These are phyloP conservation scores for Dysidea cf. avara DNA, from an alignment of 37 sponge, comb jelly and placozoan genomes.

Conservation along the genomic window DNA sequence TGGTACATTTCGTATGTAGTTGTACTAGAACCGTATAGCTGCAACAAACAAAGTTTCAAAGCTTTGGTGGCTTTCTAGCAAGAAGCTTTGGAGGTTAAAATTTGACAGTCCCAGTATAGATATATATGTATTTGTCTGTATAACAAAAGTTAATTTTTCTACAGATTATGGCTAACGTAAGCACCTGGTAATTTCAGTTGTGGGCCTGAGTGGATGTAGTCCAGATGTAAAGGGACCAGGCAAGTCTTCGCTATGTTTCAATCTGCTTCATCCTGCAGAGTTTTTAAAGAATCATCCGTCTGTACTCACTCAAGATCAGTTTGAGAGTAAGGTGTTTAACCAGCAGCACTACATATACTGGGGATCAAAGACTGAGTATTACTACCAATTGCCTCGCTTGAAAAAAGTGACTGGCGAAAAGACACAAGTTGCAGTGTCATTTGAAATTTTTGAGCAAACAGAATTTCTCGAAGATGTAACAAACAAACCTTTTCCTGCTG, in stretches of 20 bases:
- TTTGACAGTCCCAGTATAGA: no score
- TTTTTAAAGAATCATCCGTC: constrained; percentile 52
- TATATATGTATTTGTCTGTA: no score
- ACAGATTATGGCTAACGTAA: not conserved
- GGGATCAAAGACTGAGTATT: constrained; percentile 23
- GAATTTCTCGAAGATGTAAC: constrained; percentile 67
- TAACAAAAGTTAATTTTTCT: not conserved
- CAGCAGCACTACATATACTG: constrained; percentile 63
- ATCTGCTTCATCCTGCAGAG: constrained; percentile 61
- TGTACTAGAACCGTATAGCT: no score
- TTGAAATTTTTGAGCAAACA: constrained; percentile 71
- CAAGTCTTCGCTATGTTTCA: constrained; percentile 73
- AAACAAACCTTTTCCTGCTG: constrained; percentile 20
- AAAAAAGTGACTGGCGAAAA: not conserved
- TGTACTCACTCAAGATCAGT: constrained; percentile 57
- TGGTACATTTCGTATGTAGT: no score
- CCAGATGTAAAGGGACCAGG: constrained; percentile 42
- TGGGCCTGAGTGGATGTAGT: constrained; percentile 30
- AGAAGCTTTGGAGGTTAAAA: no score
- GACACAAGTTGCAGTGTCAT: not conserved
- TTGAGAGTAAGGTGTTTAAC: constrained; percentile 45
- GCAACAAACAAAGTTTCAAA: no score
- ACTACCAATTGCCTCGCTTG: no score
- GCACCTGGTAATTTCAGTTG: constrained; percentile 31
- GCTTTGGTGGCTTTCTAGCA: no score